Evolutionary conservation across 2,888 invertebrate genomes (phyloP).

Genomic region (Schrankia costaestrigalis): DNA sequence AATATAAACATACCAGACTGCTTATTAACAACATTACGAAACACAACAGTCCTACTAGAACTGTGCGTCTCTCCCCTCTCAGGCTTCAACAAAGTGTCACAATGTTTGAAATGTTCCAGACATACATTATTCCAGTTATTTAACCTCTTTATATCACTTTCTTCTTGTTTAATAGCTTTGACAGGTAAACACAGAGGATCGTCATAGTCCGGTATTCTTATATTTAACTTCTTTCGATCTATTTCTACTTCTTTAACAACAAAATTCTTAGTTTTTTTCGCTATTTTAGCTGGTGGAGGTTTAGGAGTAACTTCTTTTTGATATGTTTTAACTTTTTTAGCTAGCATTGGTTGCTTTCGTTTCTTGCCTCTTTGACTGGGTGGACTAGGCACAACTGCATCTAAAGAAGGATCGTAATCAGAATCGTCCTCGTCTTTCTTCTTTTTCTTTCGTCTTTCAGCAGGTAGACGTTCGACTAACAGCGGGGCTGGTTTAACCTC

Average conservation of each 20-base stretch:
- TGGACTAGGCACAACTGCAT: constrained; percentile 32
- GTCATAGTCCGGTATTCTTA: constrained; percentile 64
- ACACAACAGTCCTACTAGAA: constrained; percentile 53
- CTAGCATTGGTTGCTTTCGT: constrained; percentile 15
- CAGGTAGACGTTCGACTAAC: constrained; percentile 41
- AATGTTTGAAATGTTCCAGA: constrained; percentile 55
- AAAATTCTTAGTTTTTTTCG: constrained; percentile 8
- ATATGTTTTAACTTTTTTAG: constrained; percentile 19
- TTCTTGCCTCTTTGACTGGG: constrained; percentile 28
- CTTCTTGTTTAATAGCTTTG: constrained; percentile 43
- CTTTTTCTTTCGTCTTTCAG: constrained; percentile 35
- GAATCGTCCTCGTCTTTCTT: constrained; percentile 53
- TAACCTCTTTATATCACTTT: constrained; percentile 45
- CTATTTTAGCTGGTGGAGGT: constrained; percentile 11
- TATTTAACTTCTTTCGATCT: constrained; percentile 41
- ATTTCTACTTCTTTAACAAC: constrained; percentile 19
- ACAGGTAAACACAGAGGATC: constrained; percentile 69
- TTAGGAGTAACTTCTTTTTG: constrained; percentile 16
- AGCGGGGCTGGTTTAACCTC: constrained; percentile 26
- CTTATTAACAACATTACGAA: constrained; percentile 57
- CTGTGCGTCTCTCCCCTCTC: constrained; percentile 43
- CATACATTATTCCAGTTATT: constrained; percentile 66
- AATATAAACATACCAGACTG: constrained; percentile 40
- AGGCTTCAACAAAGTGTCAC: constrained; percentile 45
- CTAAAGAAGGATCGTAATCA: constrained; percentile 60